Evolutionary conservation across 2,888 invertebrate genomes (phyloP), one percentile per base, ranked within the genome.

Genomic region (Dicranocentrus wangi): DNA sequence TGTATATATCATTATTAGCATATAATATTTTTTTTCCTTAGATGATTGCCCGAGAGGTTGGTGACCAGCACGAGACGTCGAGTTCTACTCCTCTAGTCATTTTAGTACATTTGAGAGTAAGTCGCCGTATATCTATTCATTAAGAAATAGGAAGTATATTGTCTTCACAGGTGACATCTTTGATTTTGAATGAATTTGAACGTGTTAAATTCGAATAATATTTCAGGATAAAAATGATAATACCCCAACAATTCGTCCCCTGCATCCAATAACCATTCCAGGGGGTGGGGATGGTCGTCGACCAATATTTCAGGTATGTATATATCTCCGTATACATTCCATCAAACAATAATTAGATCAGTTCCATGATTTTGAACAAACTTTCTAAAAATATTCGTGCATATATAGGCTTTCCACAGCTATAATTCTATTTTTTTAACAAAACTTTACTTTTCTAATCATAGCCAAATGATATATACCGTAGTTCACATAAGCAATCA

Each of bases 191-290:
- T n/a, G n/a, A n/a, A n/a, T n/a, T n/a, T n/a, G n/a, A n/a, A n/a
- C n/a, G n/a, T n/a, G n/a, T n/a, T n/a, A n/a, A n/a, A n/a, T n/a
- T n/a, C n/a, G n/a, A n/a, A n/a, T 23, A 61, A 27, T 53, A 17
- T 89, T 95, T 78, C 91, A 93, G 81, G 96, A 96, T 88, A 93
- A 94, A 63, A 96, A 96, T 88, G 96, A 96, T 88, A 96, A 96
- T 88, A 92, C 95, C 0, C 96, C 96, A 0, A 90, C 93, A 79
- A 90, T 96, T 86, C 93, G 94, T 0, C 93, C 94, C 89, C 92
- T 94, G 3, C 91, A 93, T n/a, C 94, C 95, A 0, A 92, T 96
- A 72, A 92, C 92, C 0, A 93, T 96, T 1, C 94, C 95, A 10
- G 95, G 95, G 23, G 94, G 93, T 1, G 94, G 93, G 1, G 92